Evolutionary conservation across 64 coral and sea anemone species (phyloP).

Genomic region (Pachyseris speciosa): DNA sequence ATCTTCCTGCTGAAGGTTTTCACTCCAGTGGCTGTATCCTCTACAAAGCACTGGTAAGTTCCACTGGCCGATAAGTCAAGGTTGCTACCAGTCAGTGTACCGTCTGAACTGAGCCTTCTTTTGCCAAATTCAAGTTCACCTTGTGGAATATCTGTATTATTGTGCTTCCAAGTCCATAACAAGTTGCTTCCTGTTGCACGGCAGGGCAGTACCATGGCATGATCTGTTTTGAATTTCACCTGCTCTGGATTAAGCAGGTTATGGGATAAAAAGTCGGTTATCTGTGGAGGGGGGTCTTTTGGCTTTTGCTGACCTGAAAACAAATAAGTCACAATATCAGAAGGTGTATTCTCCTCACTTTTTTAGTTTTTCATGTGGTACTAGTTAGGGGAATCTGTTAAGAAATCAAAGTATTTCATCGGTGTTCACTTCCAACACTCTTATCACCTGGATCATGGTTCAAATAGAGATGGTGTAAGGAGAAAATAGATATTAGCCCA

Average conservation of each 20-base stretch:
- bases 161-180: background rate
- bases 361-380: no score
- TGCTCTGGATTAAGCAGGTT: background rate
- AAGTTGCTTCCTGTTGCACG: background rate
- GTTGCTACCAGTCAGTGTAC: background rate
- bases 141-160: background rate
- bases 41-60: slow-evolving; percentile 53
- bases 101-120: background rate
- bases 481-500: no score
- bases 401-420: no score
- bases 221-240: background rate
- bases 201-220: background rate
- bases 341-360: no score
- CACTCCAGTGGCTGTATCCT: background rate
- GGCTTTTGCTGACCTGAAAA: background rate
- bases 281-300: background rate
- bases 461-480: no score
- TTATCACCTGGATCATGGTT: no score
- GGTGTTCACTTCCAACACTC: no score
- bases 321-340: no score
- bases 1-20: slow-evolving; percentile 54
- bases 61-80: background rate
- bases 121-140: background rate
- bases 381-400: no score
- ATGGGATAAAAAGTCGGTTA: background rate